A percentile compares a stretch with the other conserved stretches of the same genome.
Evolutionary conservation across 2,113 vertebrate genomes (phyloP).

Genomic region (Poeciliopsis turrubarensis): DNA sequence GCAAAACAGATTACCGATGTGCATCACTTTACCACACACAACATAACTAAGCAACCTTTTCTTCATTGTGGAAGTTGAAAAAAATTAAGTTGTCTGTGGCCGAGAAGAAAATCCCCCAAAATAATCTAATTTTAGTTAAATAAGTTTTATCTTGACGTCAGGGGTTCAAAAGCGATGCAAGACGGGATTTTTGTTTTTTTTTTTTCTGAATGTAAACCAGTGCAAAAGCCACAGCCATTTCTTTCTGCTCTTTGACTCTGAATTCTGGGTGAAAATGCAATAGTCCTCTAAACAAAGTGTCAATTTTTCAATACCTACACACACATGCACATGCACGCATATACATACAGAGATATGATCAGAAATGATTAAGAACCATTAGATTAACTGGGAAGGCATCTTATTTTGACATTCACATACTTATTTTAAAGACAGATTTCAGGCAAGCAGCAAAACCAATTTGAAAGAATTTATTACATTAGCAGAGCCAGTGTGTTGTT

Average conservation of each 20-base stretch:
- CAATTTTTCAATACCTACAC: conserved; percentile 63
- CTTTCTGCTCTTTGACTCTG: neutral
- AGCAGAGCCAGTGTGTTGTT: neutral
- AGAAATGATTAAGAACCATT: conserved; percentile 57
- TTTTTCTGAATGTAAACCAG: conserved; percentile 14
- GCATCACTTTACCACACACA: neutral
- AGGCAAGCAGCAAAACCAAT: neutral
- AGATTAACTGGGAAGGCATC: conserved; percentile 50
- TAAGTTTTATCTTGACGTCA: neutral
- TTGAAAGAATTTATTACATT: neutral
- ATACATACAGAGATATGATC: conserved; percentile 15
- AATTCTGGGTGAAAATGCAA: conserved; percentile 27
- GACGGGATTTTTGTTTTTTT: neutral
- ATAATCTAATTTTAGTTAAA: conserved; percentile 14
- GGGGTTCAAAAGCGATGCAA: neutral
- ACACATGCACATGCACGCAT: neutral
- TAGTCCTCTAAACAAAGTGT: conserved; percentile 72
- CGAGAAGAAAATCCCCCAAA: neutral
- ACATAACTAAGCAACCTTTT: neutral
- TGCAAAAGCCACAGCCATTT: conserved; percentile 5
- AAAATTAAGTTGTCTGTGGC: neutral
- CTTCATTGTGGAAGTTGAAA: neutral
- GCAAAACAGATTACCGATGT: neutral
- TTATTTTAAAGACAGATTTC: conserved; percentile 9
- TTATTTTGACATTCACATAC: conserved; percentile 8